These are phyloP conservation scores for Sinocyclocheilus grahami DNA, from an alignment of 2,113 vertebrate genomes.

Conservation along the genomic window DNA sequence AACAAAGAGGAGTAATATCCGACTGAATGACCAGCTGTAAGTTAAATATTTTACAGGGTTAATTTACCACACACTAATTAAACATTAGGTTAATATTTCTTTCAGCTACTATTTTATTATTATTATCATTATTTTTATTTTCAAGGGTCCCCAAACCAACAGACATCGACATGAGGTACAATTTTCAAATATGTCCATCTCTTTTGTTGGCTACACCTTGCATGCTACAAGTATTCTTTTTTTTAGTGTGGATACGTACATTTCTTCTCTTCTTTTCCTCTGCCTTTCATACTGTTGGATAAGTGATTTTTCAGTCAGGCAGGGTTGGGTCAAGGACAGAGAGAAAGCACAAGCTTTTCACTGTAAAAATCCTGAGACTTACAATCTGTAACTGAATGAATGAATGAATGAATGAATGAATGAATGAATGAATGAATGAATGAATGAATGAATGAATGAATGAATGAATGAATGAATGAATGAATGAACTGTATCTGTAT, in stretches of 20 bases:
- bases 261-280: neutral
- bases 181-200: neutral
- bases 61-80: neutral
- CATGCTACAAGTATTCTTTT: neutral
- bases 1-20: slow-evolving; percentile 72
- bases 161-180: slow-evolving; percentile 72
- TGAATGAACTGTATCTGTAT: slow-evolving; percentile 27
- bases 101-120: neutral
- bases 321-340: neutral
- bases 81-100: neutral
- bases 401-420: no score
- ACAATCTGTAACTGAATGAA: neutral
- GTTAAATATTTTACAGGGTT: slow-evolving; percentile 47
- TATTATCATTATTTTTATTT: slow-evolving; percentile 44
- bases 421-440: no score
- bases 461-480: no score
- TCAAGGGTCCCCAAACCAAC: slow-evolving; percentile 78
- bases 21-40: slow-evolving; percentile 78
- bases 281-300: neutral
- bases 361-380: neutral
- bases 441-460: no score
- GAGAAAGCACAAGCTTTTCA: neutral
- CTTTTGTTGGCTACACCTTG: neutral
- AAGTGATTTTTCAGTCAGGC: neutral
- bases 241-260: no score